Base-by-base conservation (phyloP, 2,888 invertebrate species). In the Conomelus anceps region DNA sequence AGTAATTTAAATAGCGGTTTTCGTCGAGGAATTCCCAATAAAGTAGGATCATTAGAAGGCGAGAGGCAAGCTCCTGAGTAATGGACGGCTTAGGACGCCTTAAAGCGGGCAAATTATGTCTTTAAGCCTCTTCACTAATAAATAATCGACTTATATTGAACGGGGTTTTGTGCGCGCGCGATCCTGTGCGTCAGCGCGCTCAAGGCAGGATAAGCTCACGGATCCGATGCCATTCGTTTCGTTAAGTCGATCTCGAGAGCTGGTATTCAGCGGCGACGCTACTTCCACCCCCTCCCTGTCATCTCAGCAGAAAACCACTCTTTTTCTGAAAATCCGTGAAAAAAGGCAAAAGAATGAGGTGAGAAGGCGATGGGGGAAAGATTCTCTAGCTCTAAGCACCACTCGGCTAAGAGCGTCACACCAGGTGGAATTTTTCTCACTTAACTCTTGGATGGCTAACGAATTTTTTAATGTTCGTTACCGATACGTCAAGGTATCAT, bases 1-100 rank as follows among this genome's bases (percentile, higher is more conserved):
- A 86, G 86, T 86, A 86, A 86, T 86, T 86, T 86, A 86, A 86
- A 86, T 86, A 86, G 86, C 24, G 86, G 86, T 86, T 86, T 86
- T 24, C 86, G 86, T 86, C 63, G 63, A 63, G 86, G 26, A 86
- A 86, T 26, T 86, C 23, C 29, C 86, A 86, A 85, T 86, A 86
- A 86, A 86, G 86, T 26, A 86, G 86, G 86, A 86, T 86, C 86
- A 86, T 86, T 86, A 86, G 86, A 17, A 29, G 86, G 86, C 63
- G 63, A 63, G 63, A 63, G 63, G 63, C 63, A 63, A 63, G 63
- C 63, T 63, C n/a, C 26, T 86, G 86, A 86, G 29, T 86, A 86
- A 86, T 86, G 86, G 86, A 26, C 29, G 86, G 26, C 86, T 86
- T 86, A 86, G 86, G 29, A 63, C 24, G 24, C 86, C 86, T 86